Conservation (phyloP, 2,797 vertebrate genomes). For the Gadopsis bispinosus region DNA sequence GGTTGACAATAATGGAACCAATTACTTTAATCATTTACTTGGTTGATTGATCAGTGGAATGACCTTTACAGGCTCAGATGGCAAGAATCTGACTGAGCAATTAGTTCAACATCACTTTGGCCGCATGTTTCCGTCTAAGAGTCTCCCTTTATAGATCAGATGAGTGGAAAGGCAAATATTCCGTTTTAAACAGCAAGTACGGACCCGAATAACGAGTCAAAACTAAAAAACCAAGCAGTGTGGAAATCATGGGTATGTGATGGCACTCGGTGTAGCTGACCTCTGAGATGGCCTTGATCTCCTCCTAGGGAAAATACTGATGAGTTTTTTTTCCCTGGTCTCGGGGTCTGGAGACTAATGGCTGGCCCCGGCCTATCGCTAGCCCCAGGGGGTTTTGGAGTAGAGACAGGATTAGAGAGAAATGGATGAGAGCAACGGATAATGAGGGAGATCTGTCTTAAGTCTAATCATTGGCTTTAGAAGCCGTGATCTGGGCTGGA, state of each 20-base stretch:
- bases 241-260: constrained; percentile 30
- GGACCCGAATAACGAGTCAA: not conserved
- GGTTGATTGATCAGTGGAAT: constrained; percentile 50
- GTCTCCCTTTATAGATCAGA: constrained; percentile 9
- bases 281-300: constrained; percentile 58
- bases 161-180: constrained; percentile 17
- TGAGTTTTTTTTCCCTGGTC: constrained; percentile 53
- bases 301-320: constrained; percentile 41
- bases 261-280: constrained; percentile 41
- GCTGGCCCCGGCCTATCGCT: constrained; percentile 61
- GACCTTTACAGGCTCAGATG: constrained; percentile 45
- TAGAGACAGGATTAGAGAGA: constrained; percentile 78
- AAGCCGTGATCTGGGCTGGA: constrained; percentile 65
- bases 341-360: constrained; percentile 67
- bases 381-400: constrained; percentile 52
- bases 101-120: constrained; percentile 20
- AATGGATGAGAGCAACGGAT: constrained; percentile 75
- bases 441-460: constrained; percentile 80
- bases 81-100: constrained; percentile 28
- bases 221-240: not conserved
- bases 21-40: constrained; percentile 35
- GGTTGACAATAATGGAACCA: constrained; percentile 42
- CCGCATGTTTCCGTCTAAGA: not conserved
- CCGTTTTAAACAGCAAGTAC: constrained; percentile 11
- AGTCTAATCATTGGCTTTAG: constrained; percentile 78